These are phyloP conservation scores for Hephaestus fuliginosus DNA, from an alignment of 2,797 vertebrate species.

Conservation along the genomic window DNA sequence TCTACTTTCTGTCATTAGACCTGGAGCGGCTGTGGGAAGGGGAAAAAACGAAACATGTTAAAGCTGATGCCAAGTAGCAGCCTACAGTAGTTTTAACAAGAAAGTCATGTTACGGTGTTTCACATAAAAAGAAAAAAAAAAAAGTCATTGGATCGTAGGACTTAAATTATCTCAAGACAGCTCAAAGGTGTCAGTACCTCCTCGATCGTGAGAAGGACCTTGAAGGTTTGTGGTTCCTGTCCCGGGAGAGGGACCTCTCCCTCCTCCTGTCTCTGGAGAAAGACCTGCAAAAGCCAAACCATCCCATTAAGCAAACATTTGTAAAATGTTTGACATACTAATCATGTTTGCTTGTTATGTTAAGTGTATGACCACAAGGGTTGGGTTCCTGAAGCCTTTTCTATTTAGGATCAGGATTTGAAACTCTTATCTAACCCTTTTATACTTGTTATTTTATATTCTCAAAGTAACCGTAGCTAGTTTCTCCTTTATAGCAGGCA, in stretches of 20 bases:
- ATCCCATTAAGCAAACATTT: background rate
- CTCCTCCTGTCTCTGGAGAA: constrained; percentile 98
- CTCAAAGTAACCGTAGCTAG: too few species aligned
- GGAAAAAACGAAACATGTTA: background rate
- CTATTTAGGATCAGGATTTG: background rate
- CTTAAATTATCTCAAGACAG: background rate
- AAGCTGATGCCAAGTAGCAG: background rate
- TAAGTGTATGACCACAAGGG: background rate
- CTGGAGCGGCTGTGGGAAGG: constrained; percentile 91
- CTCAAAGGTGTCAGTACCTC: constrained; percentile 85
- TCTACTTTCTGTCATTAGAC: constrained; percentile 95
- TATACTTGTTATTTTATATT: too few species aligned
- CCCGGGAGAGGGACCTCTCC: constrained; percentile 96
- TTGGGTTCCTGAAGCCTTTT: background rate
- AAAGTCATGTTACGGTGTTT: accelerated
- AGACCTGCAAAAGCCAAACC: constrained; percentile 85
- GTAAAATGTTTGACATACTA: background rate
- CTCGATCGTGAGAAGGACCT: constrained; percentile 97
- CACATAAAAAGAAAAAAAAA: background rate
- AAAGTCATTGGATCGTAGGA: background rate
- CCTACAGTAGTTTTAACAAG: background rate
- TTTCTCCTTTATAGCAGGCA: too few species aligned
- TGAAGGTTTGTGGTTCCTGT: constrained; percentile 98
- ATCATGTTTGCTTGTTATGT: background rate
- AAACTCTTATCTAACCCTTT: background rate